Evolutionary conservation across 2,888 invertebrate genomes (phyloP).

Genomic region (Eristalinus aeneus): DNA sequence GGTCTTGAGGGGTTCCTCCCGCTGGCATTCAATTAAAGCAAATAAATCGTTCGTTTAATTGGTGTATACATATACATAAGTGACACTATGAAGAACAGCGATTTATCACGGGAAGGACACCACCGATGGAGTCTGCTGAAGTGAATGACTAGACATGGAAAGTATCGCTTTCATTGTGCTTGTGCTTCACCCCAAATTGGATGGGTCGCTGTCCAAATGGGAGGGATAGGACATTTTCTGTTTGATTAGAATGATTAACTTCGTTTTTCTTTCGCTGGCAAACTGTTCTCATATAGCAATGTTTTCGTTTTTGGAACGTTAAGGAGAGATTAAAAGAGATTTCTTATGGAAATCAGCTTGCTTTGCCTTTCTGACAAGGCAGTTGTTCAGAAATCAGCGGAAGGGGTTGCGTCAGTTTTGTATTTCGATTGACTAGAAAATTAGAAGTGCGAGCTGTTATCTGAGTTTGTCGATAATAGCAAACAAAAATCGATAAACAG

Average conservation of each 20-base stretch:
- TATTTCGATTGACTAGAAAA: too few species aligned
- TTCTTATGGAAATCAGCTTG: neutral
- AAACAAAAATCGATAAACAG: too few species aligned
- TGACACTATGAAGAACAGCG: conserved; percentile 8
- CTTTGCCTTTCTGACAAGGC: neutral
- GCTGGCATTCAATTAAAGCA: conserved; percentile 53
- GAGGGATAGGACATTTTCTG: neutral
- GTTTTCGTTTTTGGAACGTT: neutral
- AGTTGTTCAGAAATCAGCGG: too few species aligned
- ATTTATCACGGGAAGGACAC: conserved; percentile 15
- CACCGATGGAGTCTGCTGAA: neutral
- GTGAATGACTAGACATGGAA: neutral
- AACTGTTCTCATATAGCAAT: neutral
- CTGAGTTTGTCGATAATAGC: too few species aligned
- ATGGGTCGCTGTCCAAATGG: neutral
- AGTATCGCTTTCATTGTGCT: neutral
- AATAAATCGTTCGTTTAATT: conserved; percentile 60
- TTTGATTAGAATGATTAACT: neutral
- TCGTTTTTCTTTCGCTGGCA: neutral
- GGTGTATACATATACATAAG: conserved; percentile 25
- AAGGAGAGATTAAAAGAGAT: neutral
- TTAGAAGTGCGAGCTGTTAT: too few species aligned
- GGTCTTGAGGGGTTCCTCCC: conserved; percentile 43
- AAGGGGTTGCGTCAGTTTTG: too few species aligned
- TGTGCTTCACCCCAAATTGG: neutral